These are phyloP conservation scores for Melanotaenia parkinsoni DNA, from an alignment of 2,797 vertebrate species.

Conservation along the genomic window DNA sequence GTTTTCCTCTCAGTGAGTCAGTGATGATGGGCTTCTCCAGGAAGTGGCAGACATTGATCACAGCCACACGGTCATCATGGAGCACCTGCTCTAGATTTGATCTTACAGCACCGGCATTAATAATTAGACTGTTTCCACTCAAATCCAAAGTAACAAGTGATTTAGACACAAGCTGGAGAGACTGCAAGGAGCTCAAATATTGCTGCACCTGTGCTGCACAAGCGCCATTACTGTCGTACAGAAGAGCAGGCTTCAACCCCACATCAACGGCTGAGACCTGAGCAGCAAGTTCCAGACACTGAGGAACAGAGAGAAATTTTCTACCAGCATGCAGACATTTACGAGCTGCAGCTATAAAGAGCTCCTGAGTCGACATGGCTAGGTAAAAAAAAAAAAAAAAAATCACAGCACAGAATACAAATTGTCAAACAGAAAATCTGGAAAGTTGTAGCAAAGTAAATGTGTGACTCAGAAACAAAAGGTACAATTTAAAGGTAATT, in stretches of 20 bases:
- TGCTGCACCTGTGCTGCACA: constrained; percentile 77
- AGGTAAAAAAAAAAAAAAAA: neutral
- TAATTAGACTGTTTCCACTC: constrained; percentile 80
- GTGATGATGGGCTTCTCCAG: constrained; percentile 75
- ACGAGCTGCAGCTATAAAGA: constrained; percentile 69
- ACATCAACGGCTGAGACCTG: constrained; percentile 87
- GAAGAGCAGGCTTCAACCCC: constrained; percentile 89
- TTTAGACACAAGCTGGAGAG: constrained; percentile 70
- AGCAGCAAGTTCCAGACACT: constrained; percentile 84
- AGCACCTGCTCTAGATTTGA: constrained; percentile 74
- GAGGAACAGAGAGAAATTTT: constrained; percentile 70
- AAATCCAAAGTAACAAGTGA: constrained; percentile 82
- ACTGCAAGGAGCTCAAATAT: constrained; percentile 83
- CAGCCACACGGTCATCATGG: constrained; percentile 28
- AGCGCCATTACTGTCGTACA: constrained; percentile 87
- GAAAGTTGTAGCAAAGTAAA: constrained; percentile 1
- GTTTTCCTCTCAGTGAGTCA: constrained; percentile 28
- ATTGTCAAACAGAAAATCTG: neutral
- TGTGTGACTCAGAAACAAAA: constrained; percentile 3
- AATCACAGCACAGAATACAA: constrained; percentile 5
- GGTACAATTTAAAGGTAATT: neutral
- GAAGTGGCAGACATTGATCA: constrained; percentile 84
- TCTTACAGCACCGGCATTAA: constrained; percentile 70
- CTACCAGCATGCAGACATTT: constrained; percentile 76
- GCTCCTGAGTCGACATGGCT: constrained; percentile 61